These are phyloP conservation scores for Polyodon spathula DNA, from an alignment of 2,113 vertebrate genomes.

Conservation along the genomic window DNA sequence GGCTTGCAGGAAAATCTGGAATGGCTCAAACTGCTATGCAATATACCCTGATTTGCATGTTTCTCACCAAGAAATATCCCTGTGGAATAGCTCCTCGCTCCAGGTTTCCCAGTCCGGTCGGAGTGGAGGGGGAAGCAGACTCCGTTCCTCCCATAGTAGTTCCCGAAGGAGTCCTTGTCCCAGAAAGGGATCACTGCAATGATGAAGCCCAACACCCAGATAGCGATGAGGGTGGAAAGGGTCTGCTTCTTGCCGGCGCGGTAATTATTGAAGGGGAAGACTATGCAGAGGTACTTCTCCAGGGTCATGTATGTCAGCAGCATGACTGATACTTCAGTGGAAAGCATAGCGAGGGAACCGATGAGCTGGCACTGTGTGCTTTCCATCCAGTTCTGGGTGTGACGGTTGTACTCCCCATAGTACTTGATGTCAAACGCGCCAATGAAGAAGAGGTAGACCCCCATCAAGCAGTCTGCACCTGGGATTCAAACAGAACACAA, in stretches of 20 bases:
- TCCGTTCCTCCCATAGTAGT: slow-evolving; percentile 47
- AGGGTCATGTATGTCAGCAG: slow-evolving; percentile 51
- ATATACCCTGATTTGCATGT: background rate
- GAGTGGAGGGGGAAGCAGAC: slow-evolving; percentile 52
- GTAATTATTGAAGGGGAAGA: slow-evolving; percentile 48
- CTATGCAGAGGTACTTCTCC: slow-evolving; percentile 50
- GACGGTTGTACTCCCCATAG: slow-evolving; percentile 48
- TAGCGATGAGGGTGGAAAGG: slow-evolving; percentile 29
- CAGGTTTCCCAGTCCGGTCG: slow-evolving; percentile 29
- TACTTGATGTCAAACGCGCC: slow-evolving; percentile 50
- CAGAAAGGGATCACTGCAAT: slow-evolving; percentile 41
- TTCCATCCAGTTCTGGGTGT: slow-evolving; percentile 49
- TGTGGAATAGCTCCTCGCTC: slow-evolving; percentile 37
- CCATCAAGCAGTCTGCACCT: slow-evolving; percentile 54
- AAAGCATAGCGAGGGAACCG: slow-evolving; percentile 49
- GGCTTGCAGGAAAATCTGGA: too few species aligned
- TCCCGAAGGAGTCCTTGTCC: slow-evolving; percentile 43
- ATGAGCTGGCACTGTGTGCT: slow-evolving; percentile 50
- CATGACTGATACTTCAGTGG: slow-evolving; percentile 50
- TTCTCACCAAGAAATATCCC: slow-evolving; percentile 48
- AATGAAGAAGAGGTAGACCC: slow-evolving; percentile 48
- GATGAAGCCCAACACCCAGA: slow-evolving; percentile 50
- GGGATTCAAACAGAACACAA: slow-evolving; percentile 5
- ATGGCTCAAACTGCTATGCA: background rate
- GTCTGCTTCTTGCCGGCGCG: slow-evolving; percentile 39